A percentile compares a stretch with the other conserved stretches of the same genome.
phyloP scores from a whole-genome alignment of 1,140 invertebrate genomes.

The Formica exsecta region DNA sequence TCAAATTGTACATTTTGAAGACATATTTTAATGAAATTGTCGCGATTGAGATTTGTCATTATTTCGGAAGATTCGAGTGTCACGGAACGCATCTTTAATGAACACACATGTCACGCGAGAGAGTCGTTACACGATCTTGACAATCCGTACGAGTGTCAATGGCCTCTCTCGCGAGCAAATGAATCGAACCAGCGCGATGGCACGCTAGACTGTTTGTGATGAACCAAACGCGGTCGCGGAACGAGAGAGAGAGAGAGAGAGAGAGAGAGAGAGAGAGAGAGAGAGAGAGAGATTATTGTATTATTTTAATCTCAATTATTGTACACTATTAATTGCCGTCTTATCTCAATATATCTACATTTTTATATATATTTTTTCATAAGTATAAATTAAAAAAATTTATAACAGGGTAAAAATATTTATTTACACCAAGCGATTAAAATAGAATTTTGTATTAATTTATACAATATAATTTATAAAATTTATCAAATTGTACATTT shows the following conservation, averaged over 20 bases:
- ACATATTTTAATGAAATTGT: background rate
- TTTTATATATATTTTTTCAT: background rate
- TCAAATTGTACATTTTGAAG: background rate
- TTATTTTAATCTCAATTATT: background rate
- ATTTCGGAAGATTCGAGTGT: background rate
- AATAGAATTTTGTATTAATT: background rate
- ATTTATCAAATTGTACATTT: background rate
- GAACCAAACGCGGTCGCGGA: conserved; percentile 41
- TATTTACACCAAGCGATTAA: background rate
- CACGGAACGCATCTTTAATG: conserved; percentile 22
- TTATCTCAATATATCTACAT: background rate
- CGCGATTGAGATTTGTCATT: background rate
- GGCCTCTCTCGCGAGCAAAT: conserved; percentile 67
- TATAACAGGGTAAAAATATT: background rate
- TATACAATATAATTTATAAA: background rate
- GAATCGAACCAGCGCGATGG: conserved; percentile 48
- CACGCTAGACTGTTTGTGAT: conserved; percentile 55
- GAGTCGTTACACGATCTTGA: conserved; percentile 72
- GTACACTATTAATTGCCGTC: background rate
- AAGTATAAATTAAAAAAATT: background rate
- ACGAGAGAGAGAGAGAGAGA: conserved; percentile 9
- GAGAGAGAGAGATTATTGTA: background rate
- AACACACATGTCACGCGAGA: conserved; percentile 43
- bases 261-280: no score
- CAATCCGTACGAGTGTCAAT: conserved; percentile 76